Base-by-base conservation (phyloP, 1,140 invertebrate species). In the Caenorhabditis brenneri region DNA sequence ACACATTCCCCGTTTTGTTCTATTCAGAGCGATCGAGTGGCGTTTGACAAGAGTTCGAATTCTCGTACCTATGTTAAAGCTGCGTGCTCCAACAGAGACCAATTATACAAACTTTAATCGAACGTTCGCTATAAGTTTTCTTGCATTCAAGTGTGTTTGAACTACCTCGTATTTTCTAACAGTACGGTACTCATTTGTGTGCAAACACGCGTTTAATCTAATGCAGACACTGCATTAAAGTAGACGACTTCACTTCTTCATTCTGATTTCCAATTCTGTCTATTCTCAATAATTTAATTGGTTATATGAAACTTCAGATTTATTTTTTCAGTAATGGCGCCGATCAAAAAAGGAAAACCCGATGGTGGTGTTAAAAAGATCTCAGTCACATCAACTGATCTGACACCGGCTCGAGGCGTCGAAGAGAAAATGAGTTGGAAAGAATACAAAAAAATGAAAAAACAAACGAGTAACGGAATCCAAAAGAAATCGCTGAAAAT, bases 351-450 rank as follows among this genome's bases (percentile, higher is more conserved):
- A 24, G 3, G 36, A 39, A 74, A 46, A 42, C 33, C 36, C 2
- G 31, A 65, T 74, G 36, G 29, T 12, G 36, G 36, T 7, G 65
- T 39, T 7, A 74, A 74, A 24, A 42, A 39, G 22, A 42, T 74
- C 15, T 24, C 65, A 10, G 12, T 74, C 9, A 24, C 36, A 1
- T 3, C 65, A 9, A 42, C 36, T 3, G 65, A 74, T 74, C 19
- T 74, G 5, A 74, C 65, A 2, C 65, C 65, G 6, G 65, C 65
- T 19, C n/a, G 22, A 15, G 65, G 65, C 9, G 65, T 74, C 1
- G 65, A 74, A 42, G 65, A 39, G 10, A 74, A 42, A 27, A 74
- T 74, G 65, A 74, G 36, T n/a, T 74, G 65, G 65, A 74, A 74
- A 31, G 65, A 74, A 42, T 74, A 74, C 36, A 74, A 74, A 15